Conservation (phyloP, 2,113 vertebrate genomes). For the Dendrocopos noguchii region DNA sequence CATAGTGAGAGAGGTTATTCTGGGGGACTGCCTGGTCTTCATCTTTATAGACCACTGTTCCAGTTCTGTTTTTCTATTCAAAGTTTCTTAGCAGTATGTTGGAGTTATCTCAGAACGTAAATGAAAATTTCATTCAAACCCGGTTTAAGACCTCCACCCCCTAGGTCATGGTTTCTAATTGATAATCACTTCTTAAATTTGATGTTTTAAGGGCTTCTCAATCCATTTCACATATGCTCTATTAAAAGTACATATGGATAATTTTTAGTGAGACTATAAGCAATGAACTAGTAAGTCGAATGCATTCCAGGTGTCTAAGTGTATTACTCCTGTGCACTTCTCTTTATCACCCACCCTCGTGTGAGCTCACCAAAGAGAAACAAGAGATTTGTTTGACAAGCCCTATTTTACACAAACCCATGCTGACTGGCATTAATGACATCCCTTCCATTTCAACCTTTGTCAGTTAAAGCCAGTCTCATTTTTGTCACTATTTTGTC, state of each 20-base stretch:
- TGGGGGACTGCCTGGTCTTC: background rate
- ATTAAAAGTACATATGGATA: background rate
- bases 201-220: background rate
- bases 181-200: background rate
- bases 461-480: background rate
- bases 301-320: background rate
- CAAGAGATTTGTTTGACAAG: constrained; percentile 54
- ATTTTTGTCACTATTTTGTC: constrained; percentile 16
- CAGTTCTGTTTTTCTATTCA: background rate
- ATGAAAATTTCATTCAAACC: background rate
- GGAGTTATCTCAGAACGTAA: background rate
- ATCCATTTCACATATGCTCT: background rate
- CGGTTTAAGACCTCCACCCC: background rate
- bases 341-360: constrained; percentile 33
- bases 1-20: background rate
- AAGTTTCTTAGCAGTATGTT: background rate
- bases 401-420: constrained; percentile 21
- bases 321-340: background rate
- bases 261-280: background rate
- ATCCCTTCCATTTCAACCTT: constrained; percentile 15
- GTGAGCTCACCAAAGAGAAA: constrained; percentile 27
- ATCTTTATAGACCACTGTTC: background rate
- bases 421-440: constrained; percentile 55
- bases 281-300: background rate
- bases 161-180: background rate